phyloP scores from a whole-genome alignment of 1,140 invertebrate species.

The Nixonia krombeini region DNA sequence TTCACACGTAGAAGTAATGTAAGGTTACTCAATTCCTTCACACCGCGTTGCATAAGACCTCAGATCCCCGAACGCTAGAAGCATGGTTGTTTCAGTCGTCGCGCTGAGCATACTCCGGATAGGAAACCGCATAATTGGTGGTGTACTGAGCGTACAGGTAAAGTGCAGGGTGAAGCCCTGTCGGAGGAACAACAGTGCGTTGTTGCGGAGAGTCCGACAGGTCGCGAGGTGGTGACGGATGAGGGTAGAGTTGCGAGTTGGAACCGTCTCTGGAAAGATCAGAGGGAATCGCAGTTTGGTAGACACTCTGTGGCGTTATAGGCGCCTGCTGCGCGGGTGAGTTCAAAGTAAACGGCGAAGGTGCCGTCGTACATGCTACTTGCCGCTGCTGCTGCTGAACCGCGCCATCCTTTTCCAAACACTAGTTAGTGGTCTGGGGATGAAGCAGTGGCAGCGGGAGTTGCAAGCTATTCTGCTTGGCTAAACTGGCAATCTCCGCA shows the following conservation, averaged over 20 bases:
- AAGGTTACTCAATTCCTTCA: no score
- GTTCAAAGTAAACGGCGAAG: slow-evolving; percentile 58
- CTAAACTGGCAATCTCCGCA: slow-evolving; percentile 66
- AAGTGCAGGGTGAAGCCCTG: slow-evolving; percentile 66
- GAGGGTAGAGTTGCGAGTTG: slow-evolving; percentile 60
- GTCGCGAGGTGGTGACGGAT: slow-evolving; percentile 54
- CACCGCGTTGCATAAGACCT: slow-evolving; percentile 21
- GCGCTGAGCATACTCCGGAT: slow-evolving; percentile 68
- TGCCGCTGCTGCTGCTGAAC: slow-evolving; percentile 55
- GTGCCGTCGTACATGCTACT: slow-evolving; percentile 33
- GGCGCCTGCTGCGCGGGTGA: slow-evolving; percentile 61
- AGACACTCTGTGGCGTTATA: slow-evolving; percentile 65
- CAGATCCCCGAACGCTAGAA: slow-evolving; percentile 33
- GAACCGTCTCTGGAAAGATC: slow-evolving; percentile 52
- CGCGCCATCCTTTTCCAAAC: slow-evolving; percentile 58
- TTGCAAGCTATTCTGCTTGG: slow-evolving; percentile 69
- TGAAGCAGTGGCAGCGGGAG: slow-evolving; percentile 68
- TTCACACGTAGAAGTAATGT: no score
- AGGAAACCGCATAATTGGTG: slow-evolving; percentile 60
- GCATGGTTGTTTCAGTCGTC: slow-evolving; percentile 52
- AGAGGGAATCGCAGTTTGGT: slow-evolving; percentile 61
- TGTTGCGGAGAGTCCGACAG: slow-evolving; percentile 46
- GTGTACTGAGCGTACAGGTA: slow-evolving; percentile 70
- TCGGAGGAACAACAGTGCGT: slow-evolving; percentile 54
- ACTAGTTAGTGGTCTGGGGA: slow-evolving; percentile 71